A percentile compares a stretch with the other conserved stretches of the same genome.
Evolutionary conservation across 1,140 invertebrate species (phyloP).

Genomic region (Schlechtendalia chinensis): DNA sequence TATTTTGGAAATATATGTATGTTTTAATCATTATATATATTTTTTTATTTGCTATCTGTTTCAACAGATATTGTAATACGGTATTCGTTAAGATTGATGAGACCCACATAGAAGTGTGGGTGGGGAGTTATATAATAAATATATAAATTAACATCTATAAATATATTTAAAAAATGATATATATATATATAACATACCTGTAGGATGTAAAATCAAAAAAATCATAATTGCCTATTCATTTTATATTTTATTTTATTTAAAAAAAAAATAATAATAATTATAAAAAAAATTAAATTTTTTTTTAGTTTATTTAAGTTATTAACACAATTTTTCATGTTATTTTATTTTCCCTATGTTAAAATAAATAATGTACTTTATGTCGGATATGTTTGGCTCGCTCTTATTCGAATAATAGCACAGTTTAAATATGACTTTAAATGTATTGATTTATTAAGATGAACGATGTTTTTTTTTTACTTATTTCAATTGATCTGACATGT

Average conservation of each 20-base stretch:
- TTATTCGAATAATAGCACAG: not conserved
- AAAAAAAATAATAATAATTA: not conserved
- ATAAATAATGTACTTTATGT: conserved; percentile 32
- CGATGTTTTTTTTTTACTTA: not conserved
- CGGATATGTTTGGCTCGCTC: too few relatives aligned
- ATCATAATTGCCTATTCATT: conserved; percentile 17
- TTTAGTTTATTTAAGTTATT: conserved; percentile 11
- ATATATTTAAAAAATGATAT: too few relatives aligned
- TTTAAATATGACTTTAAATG: not conserved
- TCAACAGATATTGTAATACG: conserved; percentile 24
- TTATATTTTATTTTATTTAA: conserved; percentile 31
- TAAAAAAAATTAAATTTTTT: too few relatives aligned
- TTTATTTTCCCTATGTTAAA: conserved; percentile 7
- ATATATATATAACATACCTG: not conserved
- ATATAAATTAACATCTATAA: not conserved
- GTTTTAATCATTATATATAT: not conserved
- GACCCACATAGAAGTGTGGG: conserved; percentile 23
- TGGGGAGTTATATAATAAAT: conserved; percentile 11
- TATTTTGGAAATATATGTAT: conserved; percentile 22
- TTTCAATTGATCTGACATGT: conserved; percentile 3
- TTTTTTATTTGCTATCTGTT: conserved; percentile 15
- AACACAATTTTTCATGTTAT: conserved; percentile 30
- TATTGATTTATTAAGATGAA: not conserved
- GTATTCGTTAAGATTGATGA: conserved; percentile 21
- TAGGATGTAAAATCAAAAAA: not conserved